phyloP scores from a whole-genome alignment of 2,113 vertebrate genomes.

The Dipodomys stephensi region DNA sequence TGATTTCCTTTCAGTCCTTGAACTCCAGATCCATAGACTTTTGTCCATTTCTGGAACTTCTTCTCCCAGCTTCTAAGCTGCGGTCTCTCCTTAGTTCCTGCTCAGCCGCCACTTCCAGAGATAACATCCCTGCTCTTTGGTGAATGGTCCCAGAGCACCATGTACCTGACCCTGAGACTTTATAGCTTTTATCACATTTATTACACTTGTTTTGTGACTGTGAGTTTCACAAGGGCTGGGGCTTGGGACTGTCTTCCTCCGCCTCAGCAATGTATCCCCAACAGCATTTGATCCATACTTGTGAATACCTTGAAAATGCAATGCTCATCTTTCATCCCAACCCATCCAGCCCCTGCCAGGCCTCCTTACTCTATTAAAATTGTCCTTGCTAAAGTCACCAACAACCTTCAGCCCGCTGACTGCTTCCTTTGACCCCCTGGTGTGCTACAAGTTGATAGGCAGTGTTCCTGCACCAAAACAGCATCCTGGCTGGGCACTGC shows the following conservation, averaged over 20 bases:
- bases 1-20: not conserved
- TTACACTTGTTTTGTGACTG: slow-evolving; percentile 17
- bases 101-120: not conserved
- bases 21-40: not conserved
- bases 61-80: not conserved
- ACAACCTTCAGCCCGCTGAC: not conserved
- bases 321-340: not conserved
- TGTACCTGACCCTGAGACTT: not conserved
- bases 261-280: not conserved
- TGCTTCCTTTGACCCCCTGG: not conserved
- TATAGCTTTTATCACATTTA: not conserved
- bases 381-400: slow-evolving; percentile 52
- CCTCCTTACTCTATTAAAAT: not conserved
- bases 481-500: not conserved
- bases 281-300: not conserved
- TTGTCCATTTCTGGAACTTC: not conserved
- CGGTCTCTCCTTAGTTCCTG: not conserved
- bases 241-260: not conserved
- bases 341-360: not conserved
- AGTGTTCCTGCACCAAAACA: slow-evolving; percentile 55
- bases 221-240: not conserved
- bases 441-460: slow-evolving; percentile 12
- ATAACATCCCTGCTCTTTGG: not conserved
- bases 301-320: slow-evolving; percentile 16
- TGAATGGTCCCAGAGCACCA: not conserved